Base-by-base conservation (phyloP, 2,888 invertebrate genomes). In the Lasioglossum calceatum region DNA sequence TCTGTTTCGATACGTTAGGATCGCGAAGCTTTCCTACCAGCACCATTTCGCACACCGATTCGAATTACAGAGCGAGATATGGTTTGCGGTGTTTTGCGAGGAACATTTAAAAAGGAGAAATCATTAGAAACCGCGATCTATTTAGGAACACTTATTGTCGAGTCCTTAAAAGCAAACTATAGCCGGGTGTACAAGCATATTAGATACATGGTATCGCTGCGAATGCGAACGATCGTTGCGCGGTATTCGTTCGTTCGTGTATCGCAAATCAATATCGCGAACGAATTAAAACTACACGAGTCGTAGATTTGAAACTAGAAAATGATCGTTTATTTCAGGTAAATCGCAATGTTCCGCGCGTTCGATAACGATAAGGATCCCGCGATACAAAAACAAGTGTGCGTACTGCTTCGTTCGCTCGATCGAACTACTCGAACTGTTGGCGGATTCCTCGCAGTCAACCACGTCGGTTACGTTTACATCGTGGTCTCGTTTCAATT, bases 61-160 rank as follows among this genome's bases (percentile, higher is more conserved):
- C 74, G 83, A 77, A 84, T 86, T 88, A 89, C 87, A 89, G 88
- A 90, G 84, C 87, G 84, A 89, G 87, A 89, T 92, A 91, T 89
- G 90, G 71, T 87, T 88, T 72, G 78, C 80, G 81, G 79, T 64
- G 64, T 85, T 81, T 88, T 79, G 88, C 87, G 87, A 91, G 91
- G 91, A 92, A 87, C 88, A 82, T 82, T 84, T 42, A 71, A 67
- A 44, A 70, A 19, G 39, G 23, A 82, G 82, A 50, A 54, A n/a
- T 77, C 39, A 79, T n/a, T 81, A 85, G 27, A 19, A 76, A 77
- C 23, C 74, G 81, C 79, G 39, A 87, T 36, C 70, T 70, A 23
- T 67, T 58, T 74, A 87, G 87, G 84, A 89, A 85, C 79, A 76
- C 74, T 89, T 87, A 87, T 84, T 87, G 82, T 88, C 85, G 81